These are phyloP conservation scores for Falco novaeseelandiae DNA, from an alignment of 2,797 vertebrate genomes.

Conservation along the genomic window DNA sequence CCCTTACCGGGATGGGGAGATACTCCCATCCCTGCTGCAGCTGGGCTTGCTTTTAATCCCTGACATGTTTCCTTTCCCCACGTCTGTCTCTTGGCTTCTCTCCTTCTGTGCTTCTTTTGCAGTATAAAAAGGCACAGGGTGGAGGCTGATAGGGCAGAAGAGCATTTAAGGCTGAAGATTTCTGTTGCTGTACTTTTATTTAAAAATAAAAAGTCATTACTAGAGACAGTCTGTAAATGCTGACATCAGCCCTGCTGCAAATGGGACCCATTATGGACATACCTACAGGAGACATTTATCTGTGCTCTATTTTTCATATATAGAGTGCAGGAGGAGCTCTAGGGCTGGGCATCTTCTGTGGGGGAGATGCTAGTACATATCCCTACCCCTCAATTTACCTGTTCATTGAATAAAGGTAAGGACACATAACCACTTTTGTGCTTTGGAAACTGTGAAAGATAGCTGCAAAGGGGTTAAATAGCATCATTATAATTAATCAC, in stretches of 20 bases:
- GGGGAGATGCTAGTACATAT: no score
- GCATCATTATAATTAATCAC: background rate
- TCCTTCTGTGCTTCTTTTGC: background rate
- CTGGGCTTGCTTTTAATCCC: background rate
- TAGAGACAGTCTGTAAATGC: background rate
- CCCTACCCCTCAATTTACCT: background rate
- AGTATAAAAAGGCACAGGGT: background rate
- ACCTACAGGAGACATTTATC: background rate
- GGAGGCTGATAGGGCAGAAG: no score
- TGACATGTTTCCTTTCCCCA: background rate
- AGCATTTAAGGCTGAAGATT: background rate
- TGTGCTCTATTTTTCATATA: background rate
- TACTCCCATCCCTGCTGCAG: background rate
- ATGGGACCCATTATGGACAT: background rate
- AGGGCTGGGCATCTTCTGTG: background rate
- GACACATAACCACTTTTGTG: fast-evolving
- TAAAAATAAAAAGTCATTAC: background rate
- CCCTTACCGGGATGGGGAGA: background rate
- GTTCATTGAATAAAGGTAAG: background rate
- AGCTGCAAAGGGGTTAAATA: background rate
- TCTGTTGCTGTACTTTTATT: background rate
- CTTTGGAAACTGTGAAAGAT: background rate
- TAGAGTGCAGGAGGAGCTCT: background rate
- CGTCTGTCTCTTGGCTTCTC: background rate
- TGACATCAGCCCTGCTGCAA: background rate